A percentile compares a stretch with the other conserved stretches of the same genome.
These are phyloP conservation scores for Corella eumyota DNA, from an alignment of 23 tunicate genomes.

Conservation along the genomic window DNA sequence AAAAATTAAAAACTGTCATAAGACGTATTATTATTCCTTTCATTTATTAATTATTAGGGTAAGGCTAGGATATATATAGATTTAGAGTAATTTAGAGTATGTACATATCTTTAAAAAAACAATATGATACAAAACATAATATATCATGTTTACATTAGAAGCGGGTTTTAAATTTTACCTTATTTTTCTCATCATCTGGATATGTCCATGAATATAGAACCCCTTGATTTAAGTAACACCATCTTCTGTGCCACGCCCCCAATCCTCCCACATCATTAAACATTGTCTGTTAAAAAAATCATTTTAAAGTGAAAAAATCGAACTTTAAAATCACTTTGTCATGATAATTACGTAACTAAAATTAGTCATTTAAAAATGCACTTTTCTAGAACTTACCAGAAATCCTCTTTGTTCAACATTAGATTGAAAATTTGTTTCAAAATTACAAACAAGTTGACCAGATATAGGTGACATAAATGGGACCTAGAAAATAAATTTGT, in stretches of 20 bases:
- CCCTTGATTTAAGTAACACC: constrained; percentile 80
- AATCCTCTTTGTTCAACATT: constrained; percentile 68
- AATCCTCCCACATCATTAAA: constrained; percentile 94
- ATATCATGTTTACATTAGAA: not conserved
- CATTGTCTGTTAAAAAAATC: constrained; percentile 45
- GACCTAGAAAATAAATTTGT: constrained; percentile 62
- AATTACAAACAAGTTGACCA: constrained; percentile 56
- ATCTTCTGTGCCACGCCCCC: constrained; percentile 84
- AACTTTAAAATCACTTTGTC: not conserved
- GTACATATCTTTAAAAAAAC: not conserved
- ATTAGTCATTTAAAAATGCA: not conserved
- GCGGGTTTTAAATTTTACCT: no score
- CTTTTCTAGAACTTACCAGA: constrained; percentile 29
- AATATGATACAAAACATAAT: not conserved
- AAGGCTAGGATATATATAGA: no score
- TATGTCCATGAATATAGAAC: constrained; percentile 78
- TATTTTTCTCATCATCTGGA: constrained; percentile 87
- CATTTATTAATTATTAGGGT: no score
- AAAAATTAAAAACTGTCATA: no score
- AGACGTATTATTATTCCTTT: no score
- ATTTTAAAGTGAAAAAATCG: not conserved
- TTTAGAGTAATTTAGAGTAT: no score
- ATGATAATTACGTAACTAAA: not conserved
- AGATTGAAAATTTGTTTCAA: constrained; percentile 39
- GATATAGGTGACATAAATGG: constrained; percentile 86